Evolutionary conservation across 2,888 invertebrate genomes (phyloP).

Genomic region (Drosophila infuscata): DNA sequence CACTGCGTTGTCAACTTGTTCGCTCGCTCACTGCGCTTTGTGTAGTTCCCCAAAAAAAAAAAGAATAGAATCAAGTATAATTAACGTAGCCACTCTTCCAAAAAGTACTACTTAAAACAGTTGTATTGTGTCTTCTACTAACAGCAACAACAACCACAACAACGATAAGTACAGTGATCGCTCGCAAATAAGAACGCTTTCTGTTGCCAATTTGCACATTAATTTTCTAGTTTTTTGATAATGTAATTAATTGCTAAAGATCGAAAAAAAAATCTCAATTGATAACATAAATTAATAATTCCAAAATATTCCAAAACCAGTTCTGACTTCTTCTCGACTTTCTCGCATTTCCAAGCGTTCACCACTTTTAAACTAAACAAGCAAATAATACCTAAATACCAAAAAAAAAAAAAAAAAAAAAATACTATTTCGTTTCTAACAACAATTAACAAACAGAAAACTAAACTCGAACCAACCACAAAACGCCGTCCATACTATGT

Average conservation of each 20-base stretch:
- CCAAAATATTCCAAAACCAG: background rate
- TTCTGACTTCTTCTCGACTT: background rate
- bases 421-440: slow-evolving; percentile 44
- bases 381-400: slow-evolving; percentile 5
- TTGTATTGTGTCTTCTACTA: slow-evolving; percentile 41
- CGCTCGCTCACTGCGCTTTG: slow-evolving; percentile 49
- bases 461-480: slow-evolving; percentile 11
- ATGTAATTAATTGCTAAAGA: background rate
- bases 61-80: slow-evolving; percentile 13
- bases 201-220: background rate
- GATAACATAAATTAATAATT: background rate
- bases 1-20: slow-evolving; percentile 22
- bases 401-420: background rate
- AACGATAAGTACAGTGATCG: slow-evolving; percentile 11
- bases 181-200: background rate
- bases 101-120: slow-evolving; percentile 23
- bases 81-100: background rate
- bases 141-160: slow-evolving; percentile 39
- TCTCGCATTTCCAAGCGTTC: slow-evolving; percentile 1
- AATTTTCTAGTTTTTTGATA: background rate
- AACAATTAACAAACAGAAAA: slow-evolving; percentile 15
- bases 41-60: slow-evolving; percentile 19
- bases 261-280: background rate
- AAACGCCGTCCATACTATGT: slow-evolving; percentile 49
- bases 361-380: slow-evolving; percentile 3